Conservation (phyloP, 2,888 invertebrate species). For the Deroplatys truncata region DNA sequence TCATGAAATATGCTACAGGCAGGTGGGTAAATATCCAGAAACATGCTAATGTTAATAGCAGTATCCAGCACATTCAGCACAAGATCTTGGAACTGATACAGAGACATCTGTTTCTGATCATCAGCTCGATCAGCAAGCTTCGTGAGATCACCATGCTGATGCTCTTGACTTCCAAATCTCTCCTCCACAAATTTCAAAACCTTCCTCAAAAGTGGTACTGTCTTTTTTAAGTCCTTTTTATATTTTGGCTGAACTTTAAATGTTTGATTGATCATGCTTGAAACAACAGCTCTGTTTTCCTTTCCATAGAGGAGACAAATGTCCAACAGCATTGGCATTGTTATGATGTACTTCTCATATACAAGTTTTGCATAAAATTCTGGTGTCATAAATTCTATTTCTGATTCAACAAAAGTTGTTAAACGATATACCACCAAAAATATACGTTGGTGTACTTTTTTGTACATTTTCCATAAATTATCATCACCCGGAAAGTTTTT, state of each 20-base stretch:
- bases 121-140: conserved; percentile 36
- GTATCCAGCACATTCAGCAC: conserved; percentile 66
- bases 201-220: conserved; percentile 52
- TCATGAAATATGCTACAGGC: conserved; percentile 52
- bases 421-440: conserved; percentile 72
- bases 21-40: conserved; percentile 63
- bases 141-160: conserved; percentile 35
- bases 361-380: conserved; percentile 64
- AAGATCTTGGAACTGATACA: conserved; percentile 58
- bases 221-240: conserved; percentile 54
- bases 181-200: conserved; percentile 41
- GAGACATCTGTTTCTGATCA: conserved; percentile 40
- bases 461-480: conserved; percentile 54
- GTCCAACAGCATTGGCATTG: conserved; percentile 79
- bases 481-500: conserved; percentile 44
- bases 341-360: conserved; percentile 75
- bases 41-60: conserved; percentile 61
- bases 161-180: conserved; percentile 34
- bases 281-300: conserved; percentile 58
- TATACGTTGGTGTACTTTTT: conserved; percentile 53
- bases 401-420: conserved; percentile 72
- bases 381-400: conserved; percentile 60
- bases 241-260: conserved; percentile 65
- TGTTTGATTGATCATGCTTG: conserved; percentile 60
- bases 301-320: conserved; percentile 69